Percentiles rank a stretch among this genome's conserved stretches.
phyloP scores from a whole-genome alignment of 2,113 vertebrate genomes.

The Protomyctophum bolini region DNA sequence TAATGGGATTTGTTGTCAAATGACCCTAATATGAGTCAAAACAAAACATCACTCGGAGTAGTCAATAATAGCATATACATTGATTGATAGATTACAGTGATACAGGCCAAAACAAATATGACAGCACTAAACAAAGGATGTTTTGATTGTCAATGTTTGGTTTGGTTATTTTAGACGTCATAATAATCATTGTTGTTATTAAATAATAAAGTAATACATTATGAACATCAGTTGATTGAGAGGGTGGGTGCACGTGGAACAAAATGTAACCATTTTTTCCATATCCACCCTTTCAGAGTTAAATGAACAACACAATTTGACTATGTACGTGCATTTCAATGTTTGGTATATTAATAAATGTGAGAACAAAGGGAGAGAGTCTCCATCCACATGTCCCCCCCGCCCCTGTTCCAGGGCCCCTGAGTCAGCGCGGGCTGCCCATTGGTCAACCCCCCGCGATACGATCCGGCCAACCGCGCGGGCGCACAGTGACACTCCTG shows the following conservation, averaged over 20 bases:
- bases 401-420: conserved; percentile 43
- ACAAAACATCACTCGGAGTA: too few relatives aligned
- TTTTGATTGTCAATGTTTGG: not conserved
- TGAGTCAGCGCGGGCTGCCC: not conserved
- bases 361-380: conserved; percentile 77
- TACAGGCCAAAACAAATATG: too few relatives aligned
- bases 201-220: not conserved
- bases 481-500: conserved; percentile 4
- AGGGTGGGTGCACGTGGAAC: not conserved
- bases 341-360: conserved; percentile 26
- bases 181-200: not conserved
- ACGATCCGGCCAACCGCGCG: conserved; percentile 31
- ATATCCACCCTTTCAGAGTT: not conserved
- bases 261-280: not conserved
- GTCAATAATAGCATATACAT: too few relatives aligned
- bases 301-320: not conserved
- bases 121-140: too few relatives aligned
- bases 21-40: too few relatives aligned
- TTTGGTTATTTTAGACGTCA: not conserved
- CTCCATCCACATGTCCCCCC: conserved; percentile 67
- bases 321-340: not conserved
- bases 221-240: not conserved
- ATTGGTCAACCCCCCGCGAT: conserved; percentile 50
- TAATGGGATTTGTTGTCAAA: too few relatives aligned
- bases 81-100: too few relatives aligned